These are phyloP conservation scores for Cephonodes hylas DNA, from an alignment of 2,888 invertebrate genomes.

Conservation along the genomic window DNA sequence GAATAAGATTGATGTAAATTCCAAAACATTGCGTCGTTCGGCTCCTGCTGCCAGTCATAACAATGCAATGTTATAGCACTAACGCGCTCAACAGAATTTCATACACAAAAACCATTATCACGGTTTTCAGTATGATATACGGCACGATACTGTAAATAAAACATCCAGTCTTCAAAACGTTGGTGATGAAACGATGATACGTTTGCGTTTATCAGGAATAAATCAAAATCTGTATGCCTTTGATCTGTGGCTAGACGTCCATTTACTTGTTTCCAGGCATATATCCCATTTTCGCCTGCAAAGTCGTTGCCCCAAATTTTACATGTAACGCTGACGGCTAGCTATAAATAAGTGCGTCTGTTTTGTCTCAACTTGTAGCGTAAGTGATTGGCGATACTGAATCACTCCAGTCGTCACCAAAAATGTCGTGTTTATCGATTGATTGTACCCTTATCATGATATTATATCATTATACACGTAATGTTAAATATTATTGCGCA, in stretches of 20 bases:
- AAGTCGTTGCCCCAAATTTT: conserved; percentile 56
- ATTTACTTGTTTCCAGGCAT: neutral
- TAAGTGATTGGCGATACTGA: conserved; percentile 23
- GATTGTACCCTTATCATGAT: neutral
- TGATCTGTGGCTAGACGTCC: neutral
- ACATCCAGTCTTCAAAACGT: neutral
- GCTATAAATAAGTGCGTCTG: conserved; percentile 57
- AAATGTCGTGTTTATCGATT: neutral
- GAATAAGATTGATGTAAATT: conserved; percentile 14
- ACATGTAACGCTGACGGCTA: conserved; percentile 33
- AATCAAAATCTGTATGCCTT: neutral
- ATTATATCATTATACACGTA: neutral
- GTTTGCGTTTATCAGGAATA: neutral
- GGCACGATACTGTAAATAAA: neutral
- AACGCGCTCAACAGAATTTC: neutral
- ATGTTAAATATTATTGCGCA: neutral
- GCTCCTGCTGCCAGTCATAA: conserved; percentile 10
- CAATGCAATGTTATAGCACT: neutral
- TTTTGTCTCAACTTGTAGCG: conserved; percentile 37
- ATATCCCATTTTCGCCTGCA: conserved; percentile 30
- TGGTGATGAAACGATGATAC: neutral
- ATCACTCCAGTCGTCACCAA: neutral
- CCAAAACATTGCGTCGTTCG: conserved; percentile 12
- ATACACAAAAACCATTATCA: neutral
- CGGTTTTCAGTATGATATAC: neutral